Percentiles rank a stretch among this genome's conserved stretches.
Evolutionary conservation across 1,140 invertebrate genomes (phyloP).

Genomic region (Nasonia giraulti): DNA sequence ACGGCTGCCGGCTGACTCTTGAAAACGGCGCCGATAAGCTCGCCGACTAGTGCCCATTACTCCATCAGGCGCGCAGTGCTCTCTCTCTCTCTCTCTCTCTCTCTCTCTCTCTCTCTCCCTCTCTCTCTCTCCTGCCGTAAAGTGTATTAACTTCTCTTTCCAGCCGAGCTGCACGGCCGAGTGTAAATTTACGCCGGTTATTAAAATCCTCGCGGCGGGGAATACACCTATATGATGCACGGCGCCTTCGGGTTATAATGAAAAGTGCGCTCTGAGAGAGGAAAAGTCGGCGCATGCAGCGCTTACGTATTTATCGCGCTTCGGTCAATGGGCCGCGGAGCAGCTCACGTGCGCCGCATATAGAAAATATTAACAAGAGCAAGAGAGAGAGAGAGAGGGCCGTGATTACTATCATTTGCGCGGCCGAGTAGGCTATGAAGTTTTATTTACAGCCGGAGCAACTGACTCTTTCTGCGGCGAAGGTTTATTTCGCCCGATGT

Average conservation of each 20-base stretch:
- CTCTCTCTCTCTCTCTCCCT: no score
- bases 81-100: no score
- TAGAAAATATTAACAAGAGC: conserved; percentile 6
- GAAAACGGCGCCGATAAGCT: conserved; percentile 29
- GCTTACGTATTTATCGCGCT: conserved; percentile 41
- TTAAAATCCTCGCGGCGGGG: conserved; percentile 29
- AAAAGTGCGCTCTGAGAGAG: background rate
- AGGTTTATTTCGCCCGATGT: no score
- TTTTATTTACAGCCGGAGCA: conserved; percentile 36
- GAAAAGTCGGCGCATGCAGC: conserved; percentile 7
- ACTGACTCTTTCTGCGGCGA: no score
- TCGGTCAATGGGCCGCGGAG: background rate
- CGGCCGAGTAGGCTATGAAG: conserved; percentile 24
- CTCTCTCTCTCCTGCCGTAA: conserved; percentile 20
- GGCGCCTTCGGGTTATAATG: background rate
- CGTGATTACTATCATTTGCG: conserved; percentile 36
- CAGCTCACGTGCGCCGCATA: background rate
- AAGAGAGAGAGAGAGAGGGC: no score
- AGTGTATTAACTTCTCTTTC: conserved; percentile 46
- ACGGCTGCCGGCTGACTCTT: conserved; percentile 29
- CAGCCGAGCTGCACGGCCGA: background rate
- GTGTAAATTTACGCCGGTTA: conserved; percentile 50
- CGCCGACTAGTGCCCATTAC: conserved; percentile 10
- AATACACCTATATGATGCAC: no score
- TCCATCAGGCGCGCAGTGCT: background rate